A percentile compares a stretch with the other conserved stretches of the same genome.
Conservation (phyloP, 2,888 invertebrate species). For the Pristionchus japonicus region DNA sequence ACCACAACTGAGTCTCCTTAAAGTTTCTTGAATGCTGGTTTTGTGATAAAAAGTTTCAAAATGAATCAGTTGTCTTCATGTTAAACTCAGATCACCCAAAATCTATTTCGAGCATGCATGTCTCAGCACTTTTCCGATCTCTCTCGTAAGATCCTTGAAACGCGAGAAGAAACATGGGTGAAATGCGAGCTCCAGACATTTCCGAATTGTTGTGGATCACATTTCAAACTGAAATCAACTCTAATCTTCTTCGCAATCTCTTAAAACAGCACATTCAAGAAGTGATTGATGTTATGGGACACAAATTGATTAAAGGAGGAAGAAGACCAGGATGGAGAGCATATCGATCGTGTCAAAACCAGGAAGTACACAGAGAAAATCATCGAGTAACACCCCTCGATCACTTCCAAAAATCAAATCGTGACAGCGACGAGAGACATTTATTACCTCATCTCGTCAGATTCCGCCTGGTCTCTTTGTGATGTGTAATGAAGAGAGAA, state of each 20-base stretch:
- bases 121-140: not conserved
- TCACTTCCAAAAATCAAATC: not conserved
- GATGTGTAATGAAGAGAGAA: slow-evolving; percentile 17
- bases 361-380: not conserved
- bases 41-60: too few relatives aligned
- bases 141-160: not conserved
- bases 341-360: not conserved
- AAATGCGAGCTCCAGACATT: not conserved
- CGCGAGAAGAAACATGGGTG: not conserved
- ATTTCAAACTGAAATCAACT: not conserved
- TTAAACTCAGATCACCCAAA: too few relatives aligned
- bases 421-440: not conserved
- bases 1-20: not conserved
- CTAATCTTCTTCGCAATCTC: not conserved
- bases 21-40: not conserved
- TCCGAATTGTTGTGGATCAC: not conserved
- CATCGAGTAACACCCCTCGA: not conserved
- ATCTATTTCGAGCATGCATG: too few relatives aligned
- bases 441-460: slow-evolving; percentile 39
- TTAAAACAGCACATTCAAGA: not conserved
- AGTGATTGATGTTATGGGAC: not conserved
- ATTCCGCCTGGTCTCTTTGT: slow-evolving; percentile 21
- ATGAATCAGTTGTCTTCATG: too few relatives aligned
- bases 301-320: not conserved
- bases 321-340: not conserved